Conservation (phyloP, 2,113 vertebrate genomes). For the Toxotes chatareus region DNA sequence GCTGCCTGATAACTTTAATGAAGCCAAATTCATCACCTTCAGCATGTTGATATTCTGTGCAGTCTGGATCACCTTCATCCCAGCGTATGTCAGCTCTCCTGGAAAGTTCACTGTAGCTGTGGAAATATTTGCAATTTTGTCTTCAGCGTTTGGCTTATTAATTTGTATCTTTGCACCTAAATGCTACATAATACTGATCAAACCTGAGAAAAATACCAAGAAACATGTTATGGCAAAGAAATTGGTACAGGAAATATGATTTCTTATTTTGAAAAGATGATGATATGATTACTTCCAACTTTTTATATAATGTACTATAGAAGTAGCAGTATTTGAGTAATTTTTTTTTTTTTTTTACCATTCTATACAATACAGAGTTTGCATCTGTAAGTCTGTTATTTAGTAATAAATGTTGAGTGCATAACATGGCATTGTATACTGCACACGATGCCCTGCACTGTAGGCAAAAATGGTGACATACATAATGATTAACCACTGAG, state of each 20-base stretch:
- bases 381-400: no score
- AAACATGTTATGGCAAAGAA: slow-evolving; percentile 63
- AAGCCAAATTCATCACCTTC: slow-evolving; percentile 85
- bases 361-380: no score
- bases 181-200: slow-evolving; percentile 83
- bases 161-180: slow-evolving; percentile 81
- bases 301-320: background rate
- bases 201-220: slow-evolving; percentile 82
- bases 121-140: slow-evolving; percentile 85
- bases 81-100: slow-evolving; percentile 84
- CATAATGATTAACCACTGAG: no score
- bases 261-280: background rate
- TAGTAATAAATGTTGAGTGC: no score
- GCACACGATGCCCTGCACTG: background rate
- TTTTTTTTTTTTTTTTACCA: no score
- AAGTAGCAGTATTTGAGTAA: background rate
- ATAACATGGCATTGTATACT: background rate
- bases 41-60: slow-evolving; percentile 86
- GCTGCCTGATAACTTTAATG: slow-evolving; percentile 84
- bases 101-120: slow-evolving; percentile 84
- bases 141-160: slow-evolving; percentile 79
- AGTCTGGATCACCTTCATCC: slow-evolving; percentile 85
- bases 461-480: background rate
- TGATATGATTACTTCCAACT: background rate
- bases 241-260: background rate